A percentile compares a stretch with the other conserved stretches of the same genome.
Conservation (phyloP, 2,797 vertebrate genomes). For the Clarias laeviceps region DNA sequence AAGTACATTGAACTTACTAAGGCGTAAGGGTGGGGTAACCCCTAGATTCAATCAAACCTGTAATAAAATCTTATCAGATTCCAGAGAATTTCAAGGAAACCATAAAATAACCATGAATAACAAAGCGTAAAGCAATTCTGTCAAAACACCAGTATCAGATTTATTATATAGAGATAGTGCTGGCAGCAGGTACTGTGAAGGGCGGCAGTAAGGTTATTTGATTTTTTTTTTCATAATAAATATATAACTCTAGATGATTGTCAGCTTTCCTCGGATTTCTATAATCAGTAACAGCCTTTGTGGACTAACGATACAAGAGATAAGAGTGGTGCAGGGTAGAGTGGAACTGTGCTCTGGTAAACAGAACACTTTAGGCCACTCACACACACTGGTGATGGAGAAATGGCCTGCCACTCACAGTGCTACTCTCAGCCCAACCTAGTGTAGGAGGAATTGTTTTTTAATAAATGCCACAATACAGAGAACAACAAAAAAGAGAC, state of each 20-base stretch:
- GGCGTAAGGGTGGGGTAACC: conserved; percentile 13
- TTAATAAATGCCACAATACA: conserved; percentile 40
- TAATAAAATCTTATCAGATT: conserved; percentile 53
- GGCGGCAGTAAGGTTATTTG: conserved; percentile 15
- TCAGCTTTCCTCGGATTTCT: conserved; percentile 18
- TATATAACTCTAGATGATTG: conserved; percentile 16
- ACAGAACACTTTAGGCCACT: conserved; percentile 49
- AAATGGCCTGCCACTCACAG: conserved; percentile 50
- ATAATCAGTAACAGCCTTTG: conserved; percentile 30
- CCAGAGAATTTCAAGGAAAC: conserved; percentile 46
- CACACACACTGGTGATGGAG: conserved; percentile 39
- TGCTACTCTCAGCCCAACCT: conserved; percentile 37
- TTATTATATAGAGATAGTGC: conserved; percentile 22
- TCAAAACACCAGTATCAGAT: conserved; percentile 22
- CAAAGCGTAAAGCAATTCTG: conserved; percentile 29
- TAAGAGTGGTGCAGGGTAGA: conserved; percentile 19
- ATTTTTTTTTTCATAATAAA: conserved; percentile 11
- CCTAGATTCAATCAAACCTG: conserved; percentile 45
- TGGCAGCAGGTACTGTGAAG: conserved; percentile 24
- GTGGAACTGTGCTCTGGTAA: conserved; percentile 34
- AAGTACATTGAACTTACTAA: conserved; percentile 29
- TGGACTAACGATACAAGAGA: conserved; percentile 15
- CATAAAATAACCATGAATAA: conserved; percentile 36
- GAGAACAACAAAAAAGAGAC: conserved; percentile 24
- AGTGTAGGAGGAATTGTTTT: conserved; percentile 50